These are phyloP conservation scores for Mycetomoellerius zeteki DNA, from an alignment of 1,140 invertebrate genomes.

Conservation along the genomic window DNA sequence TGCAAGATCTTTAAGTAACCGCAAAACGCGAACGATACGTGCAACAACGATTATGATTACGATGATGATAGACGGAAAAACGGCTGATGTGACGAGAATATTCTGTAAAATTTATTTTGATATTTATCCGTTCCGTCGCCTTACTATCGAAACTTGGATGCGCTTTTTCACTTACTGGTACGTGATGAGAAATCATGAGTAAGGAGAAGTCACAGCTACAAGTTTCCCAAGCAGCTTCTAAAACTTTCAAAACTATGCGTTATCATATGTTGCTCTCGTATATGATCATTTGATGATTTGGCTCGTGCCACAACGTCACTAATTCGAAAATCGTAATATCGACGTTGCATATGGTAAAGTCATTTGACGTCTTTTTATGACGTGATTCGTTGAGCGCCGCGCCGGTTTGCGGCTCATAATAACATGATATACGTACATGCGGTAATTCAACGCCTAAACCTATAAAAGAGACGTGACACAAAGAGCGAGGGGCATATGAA, in stretches of 20 bases:
- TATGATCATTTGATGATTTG: slow-evolving; percentile 31
- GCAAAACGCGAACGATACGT: background rate
- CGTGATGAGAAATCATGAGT: slow-evolving; percentile 73
- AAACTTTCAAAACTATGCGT: slow-evolving; percentile 46
- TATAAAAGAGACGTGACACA: slow-evolving; percentile 10
- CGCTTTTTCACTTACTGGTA: slow-evolving; percentile 70
- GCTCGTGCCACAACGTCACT: background rate
- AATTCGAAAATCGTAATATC: slow-evolving; percentile 53
- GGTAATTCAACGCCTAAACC: background rate
- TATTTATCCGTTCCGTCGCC: slow-evolving; percentile 49
- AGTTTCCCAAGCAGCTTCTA: background rate
- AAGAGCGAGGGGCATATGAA: too few species aligned
- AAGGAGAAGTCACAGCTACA: background rate
- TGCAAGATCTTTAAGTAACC: background rate
- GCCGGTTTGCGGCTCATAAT: background rate
- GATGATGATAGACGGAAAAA: background rate
- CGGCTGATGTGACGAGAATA: slow-evolving; percentile 1
- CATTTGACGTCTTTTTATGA: slow-evolving; percentile 14
- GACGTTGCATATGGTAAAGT: background rate
- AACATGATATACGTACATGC: background rate
- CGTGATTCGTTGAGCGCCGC: background rate
- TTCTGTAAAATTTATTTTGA: slow-evolving; percentile 48
- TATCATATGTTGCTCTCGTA: slow-evolving; percentile 23
- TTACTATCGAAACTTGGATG: slow-evolving; percentile 64
- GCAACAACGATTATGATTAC: background rate